Percentiles rank a stretch among this genome's conserved stretches.
These are phyloP conservation scores for Trimorus sp. DNA, from an alignment of 2,888 invertebrate species.

Conservation along the genomic window DNA sequence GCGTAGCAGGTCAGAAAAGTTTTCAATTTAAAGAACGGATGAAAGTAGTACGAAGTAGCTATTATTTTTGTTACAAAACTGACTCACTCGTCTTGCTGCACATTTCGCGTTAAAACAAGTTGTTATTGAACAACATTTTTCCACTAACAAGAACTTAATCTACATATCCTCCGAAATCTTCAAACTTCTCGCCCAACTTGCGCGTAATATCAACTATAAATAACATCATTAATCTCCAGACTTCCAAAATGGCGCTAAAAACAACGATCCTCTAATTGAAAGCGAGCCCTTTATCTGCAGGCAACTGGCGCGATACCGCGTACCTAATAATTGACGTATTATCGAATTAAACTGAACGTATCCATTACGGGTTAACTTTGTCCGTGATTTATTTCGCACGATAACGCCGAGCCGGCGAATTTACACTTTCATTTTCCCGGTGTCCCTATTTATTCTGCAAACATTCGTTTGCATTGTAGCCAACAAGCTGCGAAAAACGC, in stretches of 20 bases:
- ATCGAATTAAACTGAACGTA: not conserved
- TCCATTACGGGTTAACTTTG: slow-evolving; percentile 3
- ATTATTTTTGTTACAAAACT: no score
- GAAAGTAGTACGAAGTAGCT: no score
- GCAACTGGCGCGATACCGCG: slow-evolving; percentile 3
- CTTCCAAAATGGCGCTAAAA: slow-evolving; percentile 40
- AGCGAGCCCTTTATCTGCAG: slow-evolving; percentile 7
- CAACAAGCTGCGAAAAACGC: slow-evolving; percentile 39
- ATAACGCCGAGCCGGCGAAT: not conserved
- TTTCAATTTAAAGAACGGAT: no score
- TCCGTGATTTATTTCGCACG: slow-evolving; percentile 19
- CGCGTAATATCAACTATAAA: not conserved
- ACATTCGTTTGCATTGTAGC: slow-evolving; percentile 16
- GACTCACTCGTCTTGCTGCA: no score
- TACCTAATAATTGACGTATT: slow-evolving; percentile 8
- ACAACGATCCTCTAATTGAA: slow-evolving; percentile 7
- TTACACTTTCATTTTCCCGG: slow-evolving; percentile 12
- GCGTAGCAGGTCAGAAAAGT: no score
- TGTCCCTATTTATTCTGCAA: slow-evolving; percentile 27
- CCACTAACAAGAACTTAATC: no score
- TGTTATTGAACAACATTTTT: no score
- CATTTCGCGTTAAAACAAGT: no score
- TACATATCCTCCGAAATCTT: not conserved
- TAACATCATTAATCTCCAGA: slow-evolving; percentile 7
- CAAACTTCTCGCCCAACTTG: not conserved